Evolutionary conservation across 1,140 invertebrate species (phyloP).

Genomic region (Berghia stephanieae): DNA sequence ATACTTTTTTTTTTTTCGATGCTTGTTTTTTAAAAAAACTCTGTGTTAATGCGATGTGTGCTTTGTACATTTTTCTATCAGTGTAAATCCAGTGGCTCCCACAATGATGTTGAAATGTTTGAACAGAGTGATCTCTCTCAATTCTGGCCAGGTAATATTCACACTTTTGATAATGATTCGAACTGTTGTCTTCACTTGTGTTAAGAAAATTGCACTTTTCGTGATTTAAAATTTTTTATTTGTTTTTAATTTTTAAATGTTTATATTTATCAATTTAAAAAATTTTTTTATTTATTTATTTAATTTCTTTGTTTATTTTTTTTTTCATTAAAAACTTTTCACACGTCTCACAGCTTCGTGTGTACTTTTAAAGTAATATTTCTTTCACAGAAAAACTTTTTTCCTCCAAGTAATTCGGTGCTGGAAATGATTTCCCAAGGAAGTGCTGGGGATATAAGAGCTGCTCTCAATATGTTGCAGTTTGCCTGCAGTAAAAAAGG

Average conservation of each 20-base stretch:
- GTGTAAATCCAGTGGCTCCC: slow-evolving; percentile 63
- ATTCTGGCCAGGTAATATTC: slow-evolving; percentile 46
- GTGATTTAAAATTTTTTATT: no score
- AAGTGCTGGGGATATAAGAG: slow-evolving; percentile 63
- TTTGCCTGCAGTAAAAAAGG: slow-evolving; percentile 64
- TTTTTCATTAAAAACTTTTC: background rate
- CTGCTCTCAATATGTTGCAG: slow-evolving; percentile 64
- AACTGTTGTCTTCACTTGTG: no score
- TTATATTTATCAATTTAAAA: no score
- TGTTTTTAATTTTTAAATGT: no score
- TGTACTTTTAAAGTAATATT: background rate
- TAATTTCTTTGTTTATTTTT: no score
- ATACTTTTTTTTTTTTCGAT: slow-evolving; percentile 16
- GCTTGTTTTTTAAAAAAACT: slow-evolving; percentile 27
- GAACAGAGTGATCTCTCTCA: slow-evolving; percentile 51
- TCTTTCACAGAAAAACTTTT: slow-evolving; percentile 40
- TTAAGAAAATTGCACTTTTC: no score
- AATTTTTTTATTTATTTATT: no score
- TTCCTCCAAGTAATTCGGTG: slow-evolving; percentile 49
- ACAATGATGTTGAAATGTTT: slow-evolving; percentile 63
- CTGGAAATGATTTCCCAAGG: slow-evolving; percentile 60
- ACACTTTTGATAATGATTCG: no score
- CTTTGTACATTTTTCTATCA: no score
- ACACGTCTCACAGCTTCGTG: no score
- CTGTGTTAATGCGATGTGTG: no score